Conservation (phyloP, 1,140 invertebrate species). For the Drosophila punjabiensis region DNA sequence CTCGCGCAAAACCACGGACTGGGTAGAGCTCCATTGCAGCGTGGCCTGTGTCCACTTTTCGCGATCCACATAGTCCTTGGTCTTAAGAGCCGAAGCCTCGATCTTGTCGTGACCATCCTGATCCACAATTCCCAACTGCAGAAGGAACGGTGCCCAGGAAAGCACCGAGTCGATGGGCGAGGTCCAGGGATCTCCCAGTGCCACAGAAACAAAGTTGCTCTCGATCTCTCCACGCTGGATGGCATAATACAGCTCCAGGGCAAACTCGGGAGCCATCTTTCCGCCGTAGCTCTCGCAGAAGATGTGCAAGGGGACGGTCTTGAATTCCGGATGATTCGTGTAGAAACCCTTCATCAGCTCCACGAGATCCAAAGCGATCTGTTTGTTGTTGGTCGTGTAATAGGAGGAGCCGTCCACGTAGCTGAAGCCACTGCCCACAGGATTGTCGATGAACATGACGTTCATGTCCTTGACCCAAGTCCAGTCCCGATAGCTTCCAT, state of each 20-base stretch:
- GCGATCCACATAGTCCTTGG: constrained; percentile 86
- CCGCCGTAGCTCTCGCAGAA: constrained; percentile 95
- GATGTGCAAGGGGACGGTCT: constrained; percentile 92
- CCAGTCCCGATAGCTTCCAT: constrained; percentile 88
- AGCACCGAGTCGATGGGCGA: constrained; percentile 93
- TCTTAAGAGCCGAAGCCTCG: constrained; percentile 85
- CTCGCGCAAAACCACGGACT: constrained; percentile 86
- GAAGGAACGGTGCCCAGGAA: constrained; percentile 91
- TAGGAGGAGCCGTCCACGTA: constrained; percentile 88
- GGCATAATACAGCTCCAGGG: constrained; percentile 87
- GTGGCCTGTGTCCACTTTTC: constrained; percentile 88
- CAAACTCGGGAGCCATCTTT: constrained; percentile 95
- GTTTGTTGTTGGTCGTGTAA: constrained; percentile 88
- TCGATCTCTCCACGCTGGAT: constrained; percentile 88
- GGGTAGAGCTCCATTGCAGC: constrained; percentile 88
- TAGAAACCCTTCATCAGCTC: constrained; percentile 90
- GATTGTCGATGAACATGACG: constrained; percentile 95
- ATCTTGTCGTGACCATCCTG: constrained; percentile 87
- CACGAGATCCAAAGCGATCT: constrained; percentile 93
- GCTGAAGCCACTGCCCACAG: constrained; percentile 95
- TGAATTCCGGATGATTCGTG: constrained; percentile 88
- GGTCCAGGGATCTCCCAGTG: constrained; percentile 95
- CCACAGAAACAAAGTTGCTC: constrained; percentile 92
- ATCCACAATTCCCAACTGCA: constrained; percentile 88
- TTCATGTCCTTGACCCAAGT: constrained; percentile 93